Percentiles rank a stretch among this genome's conserved stretches.
phyloP scores from a whole-genome alignment of 23 tunicate genomes.

The Halocynthia roretzi region DNA sequence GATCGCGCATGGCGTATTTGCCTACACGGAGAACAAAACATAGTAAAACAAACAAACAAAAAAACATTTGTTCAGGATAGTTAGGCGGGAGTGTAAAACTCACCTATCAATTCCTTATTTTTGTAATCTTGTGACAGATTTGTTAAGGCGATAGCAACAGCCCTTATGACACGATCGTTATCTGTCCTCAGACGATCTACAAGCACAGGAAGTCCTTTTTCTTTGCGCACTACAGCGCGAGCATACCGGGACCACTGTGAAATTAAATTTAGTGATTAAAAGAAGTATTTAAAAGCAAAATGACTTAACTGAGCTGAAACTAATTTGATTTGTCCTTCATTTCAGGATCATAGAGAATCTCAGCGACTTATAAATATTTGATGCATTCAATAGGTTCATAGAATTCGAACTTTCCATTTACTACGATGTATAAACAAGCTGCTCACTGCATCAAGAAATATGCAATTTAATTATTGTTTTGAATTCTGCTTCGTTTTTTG shows the following conservation, averaged over 20 bases:
- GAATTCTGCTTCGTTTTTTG: not conserved
- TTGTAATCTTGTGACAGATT: slow-evolving; percentile 84
- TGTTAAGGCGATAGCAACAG: slow-evolving; percentile 57
- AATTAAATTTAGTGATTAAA: no score
- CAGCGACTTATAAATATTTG: no score
- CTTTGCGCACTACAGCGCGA: slow-evolving; percentile 65
- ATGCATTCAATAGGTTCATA: no score
- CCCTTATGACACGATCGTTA: slow-evolving; percentile 52
- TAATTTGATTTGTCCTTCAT: no score
- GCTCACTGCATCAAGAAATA: no score
- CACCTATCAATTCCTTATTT: slow-evolving; percentile 90
- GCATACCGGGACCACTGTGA: slow-evolving; percentile 88
- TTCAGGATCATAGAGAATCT: no score
- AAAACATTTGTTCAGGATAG: not conserved
- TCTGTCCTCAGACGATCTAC: slow-evolving; percentile 75
- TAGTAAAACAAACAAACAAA: not conserved
- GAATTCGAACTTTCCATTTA: no score
- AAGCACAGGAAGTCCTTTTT: slow-evolving; percentile 84
- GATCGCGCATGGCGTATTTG: slow-evolving; percentile 89
- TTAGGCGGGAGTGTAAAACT: not conserved
- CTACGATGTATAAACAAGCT: no score
- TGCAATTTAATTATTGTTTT: no score
- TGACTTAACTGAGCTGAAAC: no score
- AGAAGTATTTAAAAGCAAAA: no score
- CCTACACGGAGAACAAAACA: slow-evolving; percentile 35